Evolutionary conservation across 35 echinoderm and acorn worm species (phyloP), one percentile per base, ranked within the genome.

Genomic region (Hemicentrotus pulcherrimus): DNA sequence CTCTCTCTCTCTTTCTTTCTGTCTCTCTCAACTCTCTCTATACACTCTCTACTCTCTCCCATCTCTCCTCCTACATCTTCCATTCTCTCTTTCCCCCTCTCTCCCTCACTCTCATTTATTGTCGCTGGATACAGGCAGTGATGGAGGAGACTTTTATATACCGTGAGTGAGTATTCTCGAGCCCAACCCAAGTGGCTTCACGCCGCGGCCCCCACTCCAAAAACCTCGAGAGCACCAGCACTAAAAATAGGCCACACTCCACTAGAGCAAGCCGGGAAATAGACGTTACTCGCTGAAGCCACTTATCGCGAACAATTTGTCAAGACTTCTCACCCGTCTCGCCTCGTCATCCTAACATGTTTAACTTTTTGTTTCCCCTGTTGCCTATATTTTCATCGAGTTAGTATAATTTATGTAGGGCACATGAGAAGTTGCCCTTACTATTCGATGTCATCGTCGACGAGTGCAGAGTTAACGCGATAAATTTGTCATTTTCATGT

Each of bases 121-220:
- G 65, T 78, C 4, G 22, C 28, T 78, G 22, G 65, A 78, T 78
- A 78, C 24, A 28, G 28, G 28, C 65, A 78, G 7, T 78, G 65
- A 78, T 78, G 65, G 22, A 78, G n/a, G 65, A 78, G 65, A 28
- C 65, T 78, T 78, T n/a, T 78, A 78, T 78, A 30, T 78, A 78
- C 65, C 24, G 22, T 78, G 65, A 71, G 61, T 71, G 61, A 78
- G 65, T 78, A 78, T 78, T 78, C 65, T 78, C 65, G 19, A 78
- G 65, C 65, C 65, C 18, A 78, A 78, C 65, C 65, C 65, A 78
- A 78, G 65, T 78, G 65, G 65, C 65, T 78, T 78, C 65, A 78
- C 65, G 65, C 65, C 65, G 65, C 22, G 65, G 65, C 65, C 65
- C 19, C 65, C 65, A 78, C 65, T 78, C 65, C 19, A 78, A 78